Percentiles rank a stretch among this genome's conserved stretches.
These are phyloP conservation scores for Martes martes DNA, from an alignment of 2,113 vertebrate species.

Conservation along the genomic window DNA sequence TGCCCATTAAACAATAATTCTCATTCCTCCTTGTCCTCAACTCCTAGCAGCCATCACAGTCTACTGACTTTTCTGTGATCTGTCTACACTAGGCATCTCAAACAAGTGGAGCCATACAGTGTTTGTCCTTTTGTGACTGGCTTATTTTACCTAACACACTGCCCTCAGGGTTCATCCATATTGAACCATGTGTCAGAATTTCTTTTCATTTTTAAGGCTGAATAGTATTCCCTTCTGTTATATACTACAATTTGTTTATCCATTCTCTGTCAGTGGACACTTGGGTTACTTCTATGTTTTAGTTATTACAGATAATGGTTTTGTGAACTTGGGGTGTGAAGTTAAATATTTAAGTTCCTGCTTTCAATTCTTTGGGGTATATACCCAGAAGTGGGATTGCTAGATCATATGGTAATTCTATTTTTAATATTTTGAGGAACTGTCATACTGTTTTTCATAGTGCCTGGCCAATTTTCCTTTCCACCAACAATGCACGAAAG, in stretches of 20 bases:
- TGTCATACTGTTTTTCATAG: neutral
- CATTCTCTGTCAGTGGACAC: neutral
- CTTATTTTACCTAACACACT: neutral
- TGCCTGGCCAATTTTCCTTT: neutral
- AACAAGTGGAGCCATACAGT: neutral
- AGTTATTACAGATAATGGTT: neutral
- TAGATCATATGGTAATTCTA: neutral
- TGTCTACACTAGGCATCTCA: neutral
- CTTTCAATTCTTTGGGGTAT: neutral
- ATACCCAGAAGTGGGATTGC: neutral
- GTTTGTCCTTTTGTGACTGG: neutral
- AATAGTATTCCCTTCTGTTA: neutral
- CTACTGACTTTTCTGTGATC: neutral
- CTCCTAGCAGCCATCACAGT: neutral
- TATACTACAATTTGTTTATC: neutral
- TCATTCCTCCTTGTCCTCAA: fast-evolving
- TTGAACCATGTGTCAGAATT: neutral
- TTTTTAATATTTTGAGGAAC: neutral
- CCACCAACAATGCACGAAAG: neutral
- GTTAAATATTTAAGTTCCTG: neutral
- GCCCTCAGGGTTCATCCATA: neutral
- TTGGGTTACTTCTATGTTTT: neutral
- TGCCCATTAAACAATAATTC: neutral
- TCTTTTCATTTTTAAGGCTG: neutral
- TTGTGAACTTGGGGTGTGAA: neutral